Percentiles rank a stretch among this genome's conserved stretches.
These are phyloP conservation scores for Cyprinodon brontotheroides DNA, from an alignment of 2,113 vertebrate genomes.

Conservation along the genomic window DNA sequence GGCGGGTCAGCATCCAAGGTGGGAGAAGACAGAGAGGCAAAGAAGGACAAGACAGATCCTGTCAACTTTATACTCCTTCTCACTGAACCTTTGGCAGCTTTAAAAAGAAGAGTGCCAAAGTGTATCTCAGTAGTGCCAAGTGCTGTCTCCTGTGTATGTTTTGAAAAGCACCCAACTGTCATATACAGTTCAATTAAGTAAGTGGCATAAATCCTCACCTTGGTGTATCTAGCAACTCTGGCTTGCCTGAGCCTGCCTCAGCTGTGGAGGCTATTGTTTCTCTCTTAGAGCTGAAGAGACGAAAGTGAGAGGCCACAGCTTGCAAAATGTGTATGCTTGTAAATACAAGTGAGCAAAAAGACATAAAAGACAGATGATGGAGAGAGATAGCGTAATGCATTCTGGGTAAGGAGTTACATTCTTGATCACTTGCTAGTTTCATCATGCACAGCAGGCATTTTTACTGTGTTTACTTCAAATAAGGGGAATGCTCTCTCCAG, in stretches of 20 bases:
- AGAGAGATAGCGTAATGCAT: constrained; percentile 29
- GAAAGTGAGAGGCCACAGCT: constrained; percentile 41
- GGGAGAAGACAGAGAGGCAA: constrained; percentile 46
- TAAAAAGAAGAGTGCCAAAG: constrained; percentile 32
- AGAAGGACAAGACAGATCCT: constrained; percentile 41
- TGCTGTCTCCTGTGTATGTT: constrained; percentile 32
- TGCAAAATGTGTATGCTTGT: constrained; percentile 26
- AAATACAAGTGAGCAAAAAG: constrained; percentile 38
- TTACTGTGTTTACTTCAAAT: constrained; percentile 65
- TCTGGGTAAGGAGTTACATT: constrained; percentile 62
- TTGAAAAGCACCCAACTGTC: constrained; percentile 14
- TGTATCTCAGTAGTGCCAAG: constrained; percentile 46
- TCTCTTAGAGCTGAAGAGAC: constrained; percentile 12
- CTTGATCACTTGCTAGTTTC: constrained; percentile 63
- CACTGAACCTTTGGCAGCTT: constrained; percentile 38
- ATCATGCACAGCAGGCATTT: constrained; percentile 59
- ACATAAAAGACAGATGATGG: constrained; percentile 22
- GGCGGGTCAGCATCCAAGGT: constrained; percentile 48
- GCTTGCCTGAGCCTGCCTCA: constrained; percentile 70
- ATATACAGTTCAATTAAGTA: constrained; percentile 41
- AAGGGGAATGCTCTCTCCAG: constrained; percentile 45
- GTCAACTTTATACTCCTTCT: constrained; percentile 14
- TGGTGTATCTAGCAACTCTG: constrained; percentile 43
- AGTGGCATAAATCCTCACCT: constrained; percentile 60
- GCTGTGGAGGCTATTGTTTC: constrained; percentile 52